A percentile compares a stretch with the other conserved stretches of the same genome.
These are phyloP conservation scores for Drosophila quinaria DNA, from an alignment of 2,888 invertebrate genomes.

Conservation along the genomic window DNA sequence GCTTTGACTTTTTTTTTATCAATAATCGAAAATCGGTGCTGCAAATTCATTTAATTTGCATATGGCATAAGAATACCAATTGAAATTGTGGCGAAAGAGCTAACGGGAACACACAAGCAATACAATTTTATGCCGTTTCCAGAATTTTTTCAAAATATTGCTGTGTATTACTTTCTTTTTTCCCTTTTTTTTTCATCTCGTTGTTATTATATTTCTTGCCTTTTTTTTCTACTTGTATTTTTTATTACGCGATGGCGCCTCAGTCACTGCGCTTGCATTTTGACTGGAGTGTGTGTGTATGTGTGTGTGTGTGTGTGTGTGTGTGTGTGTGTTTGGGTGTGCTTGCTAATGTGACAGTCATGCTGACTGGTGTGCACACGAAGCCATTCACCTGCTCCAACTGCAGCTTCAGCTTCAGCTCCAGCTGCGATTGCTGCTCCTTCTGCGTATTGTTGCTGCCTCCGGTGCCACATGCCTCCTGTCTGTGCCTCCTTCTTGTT, in stretches of 20 bases:
- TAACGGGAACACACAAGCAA: conserved; percentile 38
- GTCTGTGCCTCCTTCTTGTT: neutral
- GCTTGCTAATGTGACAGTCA: conserved; percentile 79
- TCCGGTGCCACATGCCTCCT: conserved; percentile 17
- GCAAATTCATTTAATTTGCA: conserved; percentile 27
- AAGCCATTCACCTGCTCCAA: conserved; percentile 57
- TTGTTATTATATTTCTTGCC: conserved; percentile 5
- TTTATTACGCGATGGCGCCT: conserved; percentile 71
- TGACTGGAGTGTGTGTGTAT: conserved; percentile 13
- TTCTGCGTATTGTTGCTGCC: conserved; percentile 22
- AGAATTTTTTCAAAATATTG: conserved; percentile 29
- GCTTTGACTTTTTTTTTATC: conserved; percentile 11
- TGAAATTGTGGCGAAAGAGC: conserved; percentile 49
- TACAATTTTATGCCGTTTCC: conserved; percentile 42
- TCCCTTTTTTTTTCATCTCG: conserved; percentile 1
- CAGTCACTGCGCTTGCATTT: conserved; percentile 74
- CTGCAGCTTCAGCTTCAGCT: conserved; percentile 1
- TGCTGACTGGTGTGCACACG: conserved; percentile 73
- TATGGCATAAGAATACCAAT: conserved; percentile 37
- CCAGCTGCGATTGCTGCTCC: conserved; percentile 26
- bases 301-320: conserved; percentile 10
- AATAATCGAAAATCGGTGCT: conserved; percentile 7
- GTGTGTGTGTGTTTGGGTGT: conserved; percentile 26
- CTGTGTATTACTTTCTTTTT: conserved; percentile 18
- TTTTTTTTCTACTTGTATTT: conserved; percentile 51